Evolutionary conservation across 1,140 invertebrate species (phyloP), one percentile per base, ranked within the genome.

Genomic region (Papilio glaucus): DNA sequence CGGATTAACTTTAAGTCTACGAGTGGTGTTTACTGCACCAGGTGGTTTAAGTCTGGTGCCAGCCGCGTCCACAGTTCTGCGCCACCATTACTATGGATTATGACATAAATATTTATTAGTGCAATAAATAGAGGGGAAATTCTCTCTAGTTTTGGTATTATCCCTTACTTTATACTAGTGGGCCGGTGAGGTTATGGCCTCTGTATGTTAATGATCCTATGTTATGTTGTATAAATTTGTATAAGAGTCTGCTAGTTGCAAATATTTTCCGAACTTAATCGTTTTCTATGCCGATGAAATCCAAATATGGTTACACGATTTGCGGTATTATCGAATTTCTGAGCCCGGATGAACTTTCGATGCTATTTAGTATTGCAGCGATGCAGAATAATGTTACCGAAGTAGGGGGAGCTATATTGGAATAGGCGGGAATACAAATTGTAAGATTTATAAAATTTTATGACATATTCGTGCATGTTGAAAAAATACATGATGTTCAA

Each of bases 101-200:
- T 89, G 85, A 86, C 80, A 87, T 88, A 89, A 89, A 86, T 86
- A 87, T 87, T 84, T 86, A 89, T 87, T 84, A 86, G 77, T 63
- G 81, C 78, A 83, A 85, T 87, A 89, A 88, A 89, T 85, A 85
- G 76, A 78, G 60, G 79, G 77, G 79, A 75, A 79, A 80, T 68
- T 75, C 77, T 82, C 77, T 75, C 76, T 75, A 74, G 78, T 71
- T 78, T 75, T 57, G 77, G 80, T 79, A 81, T 84, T 85, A 85
- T 85, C 83, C 78, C 73, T 76, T 77, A 83, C 80, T 85, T 85
- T 85, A 84, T 85, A 77, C 78, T 77, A 82, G 69, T 73, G 72
- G 70, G 39, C 73, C 72, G 78, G 79, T 80, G 80, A 80, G 76
- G 77, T 83, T 81, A 83, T 80, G 71, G 75, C 63, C 41, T 60